phyloP scores from a whole-genome alignment of 1,140 invertebrate species.

The Penaeus indicus region DNA sequence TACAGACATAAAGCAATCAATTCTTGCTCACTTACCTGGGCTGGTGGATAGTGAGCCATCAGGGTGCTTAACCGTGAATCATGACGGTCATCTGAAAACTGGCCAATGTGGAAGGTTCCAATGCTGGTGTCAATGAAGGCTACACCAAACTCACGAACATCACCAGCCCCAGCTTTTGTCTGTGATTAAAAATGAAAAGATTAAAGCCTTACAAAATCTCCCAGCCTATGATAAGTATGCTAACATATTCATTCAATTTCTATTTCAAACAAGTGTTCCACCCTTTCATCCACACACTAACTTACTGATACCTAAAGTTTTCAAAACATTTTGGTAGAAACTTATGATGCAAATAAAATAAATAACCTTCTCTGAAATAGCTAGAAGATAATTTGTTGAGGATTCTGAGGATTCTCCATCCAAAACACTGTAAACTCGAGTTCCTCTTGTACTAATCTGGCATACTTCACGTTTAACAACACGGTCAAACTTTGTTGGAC shows the following conservation, averaged over 20 bases:
- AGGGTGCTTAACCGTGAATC: conserved; percentile 89
- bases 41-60: conserved; percentile 89
- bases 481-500: conserved; percentile 84
- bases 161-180: conserved; percentile 55
- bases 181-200: conserved; percentile 13
- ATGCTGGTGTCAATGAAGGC: conserved; percentile 97
- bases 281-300: too few species aligned
- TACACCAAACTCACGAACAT: conserved; percentile 79
- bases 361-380: conserved; percentile 80
- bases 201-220: background rate
- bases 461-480: conserved; percentile 94
- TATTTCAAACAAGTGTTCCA: too few species aligned
- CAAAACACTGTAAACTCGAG: conserved; percentile 81
- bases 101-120: conserved; percentile 89
- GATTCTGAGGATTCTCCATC: conserved; percentile 78
- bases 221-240: background rate
- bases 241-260: too few species aligned
- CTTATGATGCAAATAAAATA: background rate
- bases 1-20: background rate
- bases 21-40: conserved; percentile 77
- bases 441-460: conserved; percentile 89
- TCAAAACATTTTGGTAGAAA: background rate
- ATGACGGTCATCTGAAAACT: conserved; percentile 93
- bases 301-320: too few species aligned
- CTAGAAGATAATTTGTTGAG: conserved; percentile 79